These are phyloP conservation scores for Stichopus horrens DNA, from an alignment of 53 echinoderm and acorn worm genomes.

Conservation along the genomic window DNA sequence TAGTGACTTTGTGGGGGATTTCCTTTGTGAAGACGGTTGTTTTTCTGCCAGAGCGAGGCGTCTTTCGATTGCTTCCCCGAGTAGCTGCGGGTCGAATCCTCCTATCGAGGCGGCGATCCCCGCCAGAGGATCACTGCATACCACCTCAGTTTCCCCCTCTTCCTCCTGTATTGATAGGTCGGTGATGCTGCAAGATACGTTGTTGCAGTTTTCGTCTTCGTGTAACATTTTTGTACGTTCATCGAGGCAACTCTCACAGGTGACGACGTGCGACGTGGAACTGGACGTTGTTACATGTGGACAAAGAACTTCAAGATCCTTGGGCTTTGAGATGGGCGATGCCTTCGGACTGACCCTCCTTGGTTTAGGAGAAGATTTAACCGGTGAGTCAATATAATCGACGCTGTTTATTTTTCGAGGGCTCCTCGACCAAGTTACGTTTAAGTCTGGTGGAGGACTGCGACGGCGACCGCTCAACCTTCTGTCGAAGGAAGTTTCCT, in stretches of 20 bases:
- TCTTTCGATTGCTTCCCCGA: conserved; percentile 94
- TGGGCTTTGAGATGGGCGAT: conserved; percentile 53
- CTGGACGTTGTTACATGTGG: conserved; percentile 21
- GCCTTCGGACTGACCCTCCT: conserved; percentile 20
- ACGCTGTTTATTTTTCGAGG: conserved; percentile 22
- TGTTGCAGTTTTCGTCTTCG: conserved; percentile 80
- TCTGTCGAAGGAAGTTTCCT: conserved; percentile 61
- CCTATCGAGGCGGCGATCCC: conserved; percentile 34
- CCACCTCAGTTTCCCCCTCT: conserved; percentile 40
- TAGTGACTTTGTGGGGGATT: conserved; percentile 59
- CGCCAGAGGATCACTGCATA: not conserved
- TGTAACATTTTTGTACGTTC: conserved; percentile 36
- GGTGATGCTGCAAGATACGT: conserved; percentile 36
- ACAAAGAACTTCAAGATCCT: conserved; percentile 74
- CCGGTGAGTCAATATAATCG: conserved; percentile 12
- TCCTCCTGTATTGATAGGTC: conserved; percentile 60
- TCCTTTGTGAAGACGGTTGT: conserved; percentile 43
- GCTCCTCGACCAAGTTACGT: conserved; percentile 25
- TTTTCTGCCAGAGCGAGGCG: conserved; percentile 68
- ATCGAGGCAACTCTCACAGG: conserved; percentile 24
- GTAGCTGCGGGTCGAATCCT: conserved; percentile 82
- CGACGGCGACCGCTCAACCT: conserved; percentile 44
- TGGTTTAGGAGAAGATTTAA: conserved; percentile 17
- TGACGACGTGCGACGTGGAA: not conserved
- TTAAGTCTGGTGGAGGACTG: conserved; percentile 28